phyloP scores from a whole-genome alignment of 2,797 vertebrate species.

The Cyclopterus lumpus region DNA sequence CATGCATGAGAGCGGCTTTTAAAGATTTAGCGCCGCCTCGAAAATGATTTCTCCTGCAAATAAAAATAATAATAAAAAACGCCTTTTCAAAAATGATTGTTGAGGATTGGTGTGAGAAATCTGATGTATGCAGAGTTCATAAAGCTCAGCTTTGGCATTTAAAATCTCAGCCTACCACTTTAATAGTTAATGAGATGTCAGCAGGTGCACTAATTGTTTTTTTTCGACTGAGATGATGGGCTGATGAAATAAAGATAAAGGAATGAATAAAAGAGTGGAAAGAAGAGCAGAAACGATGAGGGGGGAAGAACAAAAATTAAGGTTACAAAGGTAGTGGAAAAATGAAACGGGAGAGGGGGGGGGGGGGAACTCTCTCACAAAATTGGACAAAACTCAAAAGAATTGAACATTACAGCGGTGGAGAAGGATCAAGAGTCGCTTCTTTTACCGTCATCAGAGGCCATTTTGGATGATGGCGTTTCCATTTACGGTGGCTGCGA shows the following conservation, averaged over 20 bases:
- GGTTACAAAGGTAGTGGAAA: conserved; percentile 28
- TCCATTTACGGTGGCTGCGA: too few species aligned
- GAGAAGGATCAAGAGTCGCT: neutral
- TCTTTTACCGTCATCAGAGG: too few species aligned
- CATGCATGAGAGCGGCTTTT: conserved; percentile 44
- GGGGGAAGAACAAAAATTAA: neutral
- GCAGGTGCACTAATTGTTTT: conserved; percentile 67
- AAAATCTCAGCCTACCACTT: conserved; percentile 34
- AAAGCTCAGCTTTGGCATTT: conserved; percentile 37
- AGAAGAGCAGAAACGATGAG: conserved; percentile 14
- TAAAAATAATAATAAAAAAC: conserved; percentile 6
- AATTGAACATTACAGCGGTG: neutral
- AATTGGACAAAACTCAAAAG: neutral
- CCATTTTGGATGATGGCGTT: too few species aligned
- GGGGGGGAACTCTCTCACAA: neutral
- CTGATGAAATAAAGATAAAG: conserved; percentile 79
- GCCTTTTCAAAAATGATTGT: conserved; percentile 39
- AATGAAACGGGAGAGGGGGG: conserved; percentile 17
- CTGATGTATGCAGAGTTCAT: neutral
- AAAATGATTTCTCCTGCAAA: conserved; percentile 26
- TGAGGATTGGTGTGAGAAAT: conserved; percentile 10
- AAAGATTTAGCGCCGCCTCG: conserved; percentile 39
- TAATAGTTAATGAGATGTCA: conserved; percentile 67
- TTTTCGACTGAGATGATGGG: conserved; percentile 68
- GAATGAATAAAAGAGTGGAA: conserved; percentile 59